phyloP scores from a whole-genome alignment of 2,888 invertebrate species.

The Lucinisca nassula region DNA sequence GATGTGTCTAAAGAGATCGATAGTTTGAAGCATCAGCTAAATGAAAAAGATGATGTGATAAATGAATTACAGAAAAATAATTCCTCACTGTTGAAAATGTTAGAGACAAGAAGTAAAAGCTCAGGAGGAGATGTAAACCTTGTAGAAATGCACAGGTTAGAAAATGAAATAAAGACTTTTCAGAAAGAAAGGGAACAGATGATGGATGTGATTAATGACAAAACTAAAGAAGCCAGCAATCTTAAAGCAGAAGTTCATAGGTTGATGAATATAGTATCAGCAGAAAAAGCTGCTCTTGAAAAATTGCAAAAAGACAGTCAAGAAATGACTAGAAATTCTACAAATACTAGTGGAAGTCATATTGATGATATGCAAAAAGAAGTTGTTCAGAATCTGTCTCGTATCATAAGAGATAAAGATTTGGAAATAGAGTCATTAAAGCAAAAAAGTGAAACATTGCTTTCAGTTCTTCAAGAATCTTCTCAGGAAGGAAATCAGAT shows the following conservation, averaged over 20 bases:
- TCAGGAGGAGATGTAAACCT: slow-evolving; percentile 75
- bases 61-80: slow-evolving; percentile 84
- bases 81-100: slow-evolving; percentile 82
- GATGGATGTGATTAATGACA: slow-evolving; percentile 88
- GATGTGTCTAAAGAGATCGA: slow-evolving; percentile 75
- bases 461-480: slow-evolving; percentile 86
- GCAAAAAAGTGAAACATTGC: slow-evolving; percentile 87
- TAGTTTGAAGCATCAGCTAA: slow-evolving; percentile 75
- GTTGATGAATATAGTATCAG: slow-evolving; percentile 87
- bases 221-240: slow-evolving; percentile 87
- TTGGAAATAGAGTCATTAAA: slow-evolving; percentile 88
- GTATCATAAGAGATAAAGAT: slow-evolving; percentile 88
- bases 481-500: slow-evolving; percentile 75
- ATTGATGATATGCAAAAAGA: slow-evolving; percentile 88
- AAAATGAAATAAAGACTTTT: slow-evolving; percentile 81
- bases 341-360: slow-evolving; percentile 85
- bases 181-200: slow-evolving; percentile 87
- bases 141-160: slow-evolving; percentile 82
- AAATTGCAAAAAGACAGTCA: slow-evolving; percentile 87
- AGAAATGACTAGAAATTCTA: slow-evolving; percentile 71
- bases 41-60: slow-evolving; percentile 84
- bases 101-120: slow-evolving; percentile 80
- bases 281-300: slow-evolving; percentile 86
- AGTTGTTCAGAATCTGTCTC: slow-evolving; percentile 87
- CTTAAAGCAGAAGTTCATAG: slow-evolving; percentile 87